Percentiles rank a stretch among this genome's conserved stretches.
These are phyloP conservation scores for Amblyjoppa proteus DNA, from an alignment of 2,888 invertebrate genomes.

Conservation along the genomic window DNA sequence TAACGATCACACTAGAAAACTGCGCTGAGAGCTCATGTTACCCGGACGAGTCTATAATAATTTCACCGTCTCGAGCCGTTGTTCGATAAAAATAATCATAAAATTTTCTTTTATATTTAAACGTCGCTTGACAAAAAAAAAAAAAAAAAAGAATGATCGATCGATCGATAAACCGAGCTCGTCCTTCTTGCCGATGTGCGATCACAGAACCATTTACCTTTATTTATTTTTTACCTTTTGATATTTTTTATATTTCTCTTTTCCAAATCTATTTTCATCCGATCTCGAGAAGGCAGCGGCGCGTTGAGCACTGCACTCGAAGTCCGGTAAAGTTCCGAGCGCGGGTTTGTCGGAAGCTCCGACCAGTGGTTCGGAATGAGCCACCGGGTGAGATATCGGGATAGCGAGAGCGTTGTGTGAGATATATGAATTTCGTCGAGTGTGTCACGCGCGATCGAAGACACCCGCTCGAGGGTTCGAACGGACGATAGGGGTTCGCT, in stretches of 20 bases:
- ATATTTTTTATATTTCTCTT: neutral
- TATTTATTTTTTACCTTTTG: neutral
- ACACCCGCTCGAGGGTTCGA: slow-evolving; percentile 19
- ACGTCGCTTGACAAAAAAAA: neutral
- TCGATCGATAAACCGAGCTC: neutral
- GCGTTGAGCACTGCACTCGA: slow-evolving; percentile 17
- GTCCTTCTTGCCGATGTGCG: no score
- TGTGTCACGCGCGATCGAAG: slow-evolving; percentile 37
- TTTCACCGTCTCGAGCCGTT: neutral
- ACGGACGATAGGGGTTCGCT: slow-evolving; percentile 19
- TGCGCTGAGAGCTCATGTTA: neutral
- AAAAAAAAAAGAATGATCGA: neutral
- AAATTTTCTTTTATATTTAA: neutral
- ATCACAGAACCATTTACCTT: no score
- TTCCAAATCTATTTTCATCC: neutral
- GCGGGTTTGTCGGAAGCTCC: slow-evolving; percentile 3
- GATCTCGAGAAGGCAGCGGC: neutral
- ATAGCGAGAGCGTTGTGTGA: neutral
- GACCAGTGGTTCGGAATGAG: neutral
- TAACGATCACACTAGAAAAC: neutral
- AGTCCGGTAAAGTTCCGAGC: slow-evolving; percentile 28
- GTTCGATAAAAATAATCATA: slow-evolving; percentile 7
- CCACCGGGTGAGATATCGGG: neutral
- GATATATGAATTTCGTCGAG: slow-evolving; percentile 16
- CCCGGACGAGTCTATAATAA: slow-evolving; percentile 29